Base-by-base conservation (phyloP, 1,140 invertebrate genomes). In the Homalodisca vitripennis region DNA sequence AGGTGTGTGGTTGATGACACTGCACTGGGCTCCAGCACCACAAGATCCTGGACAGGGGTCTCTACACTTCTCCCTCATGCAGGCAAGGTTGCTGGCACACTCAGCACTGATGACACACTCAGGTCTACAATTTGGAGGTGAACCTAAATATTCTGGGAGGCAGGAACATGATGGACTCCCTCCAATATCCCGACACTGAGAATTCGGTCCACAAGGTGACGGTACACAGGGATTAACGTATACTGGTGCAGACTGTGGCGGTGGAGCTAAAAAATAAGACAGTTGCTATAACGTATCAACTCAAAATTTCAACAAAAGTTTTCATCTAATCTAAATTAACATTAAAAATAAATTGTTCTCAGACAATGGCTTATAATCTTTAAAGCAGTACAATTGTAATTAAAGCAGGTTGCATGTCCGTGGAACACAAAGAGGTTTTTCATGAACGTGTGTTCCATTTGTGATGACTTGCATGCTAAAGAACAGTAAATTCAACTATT, bases 41-140 rank as follows among this genome's bases (percentile, higher is more conserved):
- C 89, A 91, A 0, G 87, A 86, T 6, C 88, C 87, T 48, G 82
- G 83, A 76, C 89, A 91, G 62, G 89, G 88, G 79, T 91, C 86
- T 62, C 81, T 80, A 78, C 89, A 91, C 80, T 87, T 88, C 75
- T 88, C 83, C 71, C 84, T 85, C 47, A 89, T 85, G 75, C 90
- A 92, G 3, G 88, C 88, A 73, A 81, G 79, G 69, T 83, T 84
- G 70, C 84, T 85, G 30, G 85, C 77, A 78, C 89, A 92, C 77
- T 90, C 87, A 1, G 82, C 78, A 77, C 87, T 85, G 69, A 83
- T 84, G 46, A 86, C 82, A 77, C 89, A 90, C 81, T 88, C 86
- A 57, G 86, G 86, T 72, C 86, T 81, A 76, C 87, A 87, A 72
- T 87, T 82, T 24, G 87, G 86, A 41, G 87, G 84, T 68, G 80